Evolutionary conservation across 2,797 vertebrate genomes (phyloP).

Genomic region (Cuniculus paca): DNA sequence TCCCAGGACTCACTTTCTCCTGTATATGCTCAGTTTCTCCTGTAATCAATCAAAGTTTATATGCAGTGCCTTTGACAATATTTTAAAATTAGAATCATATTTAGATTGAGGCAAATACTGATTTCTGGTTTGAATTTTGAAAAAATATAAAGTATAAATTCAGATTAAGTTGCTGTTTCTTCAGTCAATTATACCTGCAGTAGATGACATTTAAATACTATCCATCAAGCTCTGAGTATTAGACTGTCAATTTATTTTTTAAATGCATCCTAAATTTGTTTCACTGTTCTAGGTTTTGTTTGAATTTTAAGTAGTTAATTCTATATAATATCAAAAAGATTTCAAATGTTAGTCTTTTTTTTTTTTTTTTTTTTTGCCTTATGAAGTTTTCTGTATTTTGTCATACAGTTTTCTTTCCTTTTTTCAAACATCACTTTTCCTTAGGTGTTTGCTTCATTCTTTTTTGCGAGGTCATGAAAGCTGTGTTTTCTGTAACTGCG

Average conservation of each 20-base stretch:
- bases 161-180: conserved; percentile 28
- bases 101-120: conserved; percentile 62
- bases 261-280: conserved; percentile 16
- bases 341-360: conserved; percentile 43
- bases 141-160: conserved; percentile 56
- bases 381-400: conserved; percentile 1
- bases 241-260: conserved; percentile 49
- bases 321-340: not conserved
- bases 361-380: conserved; percentile 29
- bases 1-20: conserved; percentile 45
- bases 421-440: not conserved
- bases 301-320: conserved; percentile 57
- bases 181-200: conserved; percentile 15
- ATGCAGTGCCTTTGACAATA: conserved; percentile 47
- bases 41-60: conserved; percentile 48
- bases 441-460: not conserved
- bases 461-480: not conserved
- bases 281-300: conserved; percentile 43
- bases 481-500: not conserved
- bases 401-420: not conserved
- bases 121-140: conserved; percentile 66
- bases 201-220: not conserved
- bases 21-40: conserved; percentile 35
- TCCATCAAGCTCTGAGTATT: conserved; percentile 21
- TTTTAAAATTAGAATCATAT: conserved; percentile 55